Base-by-base conservation (phyloP, 2,888 invertebrate species). In the Sussaba pulchella region DNA sequence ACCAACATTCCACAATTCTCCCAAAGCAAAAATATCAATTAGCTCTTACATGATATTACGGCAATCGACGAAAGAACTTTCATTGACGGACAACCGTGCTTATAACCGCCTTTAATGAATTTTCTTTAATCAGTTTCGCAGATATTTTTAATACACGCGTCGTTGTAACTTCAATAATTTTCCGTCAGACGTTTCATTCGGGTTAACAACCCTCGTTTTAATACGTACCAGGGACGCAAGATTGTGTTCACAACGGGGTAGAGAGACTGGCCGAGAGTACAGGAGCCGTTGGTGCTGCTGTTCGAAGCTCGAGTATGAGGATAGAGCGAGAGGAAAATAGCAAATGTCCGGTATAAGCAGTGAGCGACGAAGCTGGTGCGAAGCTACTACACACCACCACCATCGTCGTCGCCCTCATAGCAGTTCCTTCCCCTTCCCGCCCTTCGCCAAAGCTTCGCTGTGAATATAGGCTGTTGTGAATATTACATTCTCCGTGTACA, bases 401-500 rank as follows among this genome's bases (percentile, higher is more conserved):
- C 74, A 72, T 80, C 59, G 70, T 21, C 52, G 19, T 24, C 19
- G 52, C 26, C 3, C 26, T 6, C 26, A 12, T 26, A n/a, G 6
- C 61, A 14, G 69, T n/a, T n/a, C n/a, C n/a, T n/a, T n/a, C n/a
- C n/a, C n/a, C n/a, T n/a, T n/a, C n/a, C n/a, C 19, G 6, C 63
- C 66, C 43, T 64, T 31, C 63, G 47, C 57, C 41, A 54, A 43
- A 73, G 71, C 81, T 82, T 66, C 54, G 75, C 63, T 59, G 63
- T 81, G 63, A 86, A 86, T 87, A 89, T 87, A 87, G 89, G 88
- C 88, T 91, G 90, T 90, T 91, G 90, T 89, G 91, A 91, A 91
- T 92, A 91, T 92, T 92, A 91, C 91, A 91, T 91, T 91, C 89
- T 88, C 88, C 83, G 87, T 88, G 87, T 88, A 89, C 50, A 45